Evolutionary conservation across 2,888 invertebrate species (phyloP).

Genomic region (Plusia festucae): DNA sequence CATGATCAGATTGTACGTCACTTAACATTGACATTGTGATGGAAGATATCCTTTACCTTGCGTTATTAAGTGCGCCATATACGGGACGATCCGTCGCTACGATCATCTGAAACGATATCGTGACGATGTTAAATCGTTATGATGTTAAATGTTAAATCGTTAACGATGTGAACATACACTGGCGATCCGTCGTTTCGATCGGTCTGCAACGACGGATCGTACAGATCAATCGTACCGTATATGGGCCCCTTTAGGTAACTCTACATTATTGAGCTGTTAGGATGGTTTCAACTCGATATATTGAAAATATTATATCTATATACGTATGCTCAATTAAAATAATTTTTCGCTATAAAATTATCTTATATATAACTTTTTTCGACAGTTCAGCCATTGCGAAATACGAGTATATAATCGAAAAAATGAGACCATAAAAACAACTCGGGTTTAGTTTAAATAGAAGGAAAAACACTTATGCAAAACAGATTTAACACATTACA

Average conservation of each 20-base stretch:
- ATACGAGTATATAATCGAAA: constrained; percentile 7
- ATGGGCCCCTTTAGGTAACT: too few species aligned
- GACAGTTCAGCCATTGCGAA: not conserved
- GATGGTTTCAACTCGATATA: constrained; percentile 23
- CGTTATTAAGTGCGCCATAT: too few species aligned
- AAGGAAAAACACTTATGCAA: constrained; percentile 39
- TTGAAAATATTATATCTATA: constrained; percentile 16
- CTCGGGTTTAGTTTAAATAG: constrained; percentile 16
- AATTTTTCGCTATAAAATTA: not conserved
- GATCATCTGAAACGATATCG: too few species aligned
- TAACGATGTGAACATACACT: too few species aligned
- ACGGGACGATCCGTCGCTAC: too few species aligned
- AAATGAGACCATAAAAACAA: not conserved
- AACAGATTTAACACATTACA: constrained; percentile 17
- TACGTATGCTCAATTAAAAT: not conserved
- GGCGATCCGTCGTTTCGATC: too few species aligned
- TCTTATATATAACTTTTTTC: not conserved
- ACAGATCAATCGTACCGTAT: too few species aligned
- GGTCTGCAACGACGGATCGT: too few species aligned
- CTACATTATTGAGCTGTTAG: constrained; percentile 32
- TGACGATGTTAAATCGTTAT: too few species aligned
- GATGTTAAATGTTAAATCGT: too few species aligned
- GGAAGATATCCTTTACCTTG: constrained; percentile 60
- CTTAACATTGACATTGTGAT: constrained; percentile 54
- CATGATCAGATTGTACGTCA: constrained; percentile 49